These are phyloP conservation scores for Leptoteleia sp. DNA, from an alignment of 1,140 invertebrate species.

Conservation along the genomic window DNA sequence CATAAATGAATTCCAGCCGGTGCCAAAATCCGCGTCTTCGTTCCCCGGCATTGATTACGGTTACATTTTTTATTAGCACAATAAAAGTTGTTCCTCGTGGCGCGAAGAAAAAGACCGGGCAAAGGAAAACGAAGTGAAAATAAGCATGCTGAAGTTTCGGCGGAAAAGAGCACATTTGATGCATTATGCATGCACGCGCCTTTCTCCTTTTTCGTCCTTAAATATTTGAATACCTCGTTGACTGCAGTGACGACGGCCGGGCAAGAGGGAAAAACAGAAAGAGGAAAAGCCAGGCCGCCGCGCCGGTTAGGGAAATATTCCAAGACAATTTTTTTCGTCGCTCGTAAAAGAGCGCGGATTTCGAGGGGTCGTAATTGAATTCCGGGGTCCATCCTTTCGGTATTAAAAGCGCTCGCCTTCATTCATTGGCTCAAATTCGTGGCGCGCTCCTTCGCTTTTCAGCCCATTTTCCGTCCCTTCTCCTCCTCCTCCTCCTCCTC, in stretches of 20 bases:
- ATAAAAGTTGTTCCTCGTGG: slow-evolving; percentile 49
- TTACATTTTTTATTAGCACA: slow-evolving; percentile 49
- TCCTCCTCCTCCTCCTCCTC: slow-evolving; percentile 8
- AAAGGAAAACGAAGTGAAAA: slow-evolving; percentile 52
- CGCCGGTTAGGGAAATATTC: slow-evolving; percentile 58
- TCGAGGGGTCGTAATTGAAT: slow-evolving; percentile 59
- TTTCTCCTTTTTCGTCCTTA: slow-evolving; percentile 77
- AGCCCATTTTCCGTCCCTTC: background rate
- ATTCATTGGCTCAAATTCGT: slow-evolving; percentile 60
- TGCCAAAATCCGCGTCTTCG: slow-evolving; percentile 40
- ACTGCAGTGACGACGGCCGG: slow-evolving; percentile 66
- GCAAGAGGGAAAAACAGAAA: slow-evolving; percentile 18
- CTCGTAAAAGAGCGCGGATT: slow-evolving; percentile 49
- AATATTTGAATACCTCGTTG: slow-evolving; percentile 80
- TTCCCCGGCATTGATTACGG: slow-evolving; percentile 34
- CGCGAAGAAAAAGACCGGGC: slow-evolving; percentile 32
- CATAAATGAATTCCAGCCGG: slow-evolving; percentile 27
- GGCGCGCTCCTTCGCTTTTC: slow-evolving; percentile 28
- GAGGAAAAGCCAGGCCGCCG: background rate
- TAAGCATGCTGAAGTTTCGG: slow-evolving; percentile 43
- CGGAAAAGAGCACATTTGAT: slow-evolving; percentile 72
- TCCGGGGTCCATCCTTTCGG: slow-evolving; percentile 50
- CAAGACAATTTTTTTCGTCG: slow-evolving; percentile 33
- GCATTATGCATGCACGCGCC: slow-evolving; percentile 77
- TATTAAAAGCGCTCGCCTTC: slow-evolving; percentile 60